Conservation (phyloP, 2,888 invertebrate genomes). For the Octodonta nipae region DNA sequence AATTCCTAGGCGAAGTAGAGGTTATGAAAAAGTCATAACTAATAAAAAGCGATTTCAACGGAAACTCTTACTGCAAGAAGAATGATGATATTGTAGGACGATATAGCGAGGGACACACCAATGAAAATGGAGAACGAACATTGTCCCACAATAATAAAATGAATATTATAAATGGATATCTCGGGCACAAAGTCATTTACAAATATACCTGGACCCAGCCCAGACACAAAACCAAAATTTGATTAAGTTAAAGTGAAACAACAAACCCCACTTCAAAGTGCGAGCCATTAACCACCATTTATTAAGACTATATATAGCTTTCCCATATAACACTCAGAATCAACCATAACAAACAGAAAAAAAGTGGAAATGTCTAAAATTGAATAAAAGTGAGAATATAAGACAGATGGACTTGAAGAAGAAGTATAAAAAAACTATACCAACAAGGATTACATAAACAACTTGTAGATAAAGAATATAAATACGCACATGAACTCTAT, state of each 20-base stretch:
- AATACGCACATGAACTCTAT: not conserved
- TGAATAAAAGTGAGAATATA: constrained; percentile 1
- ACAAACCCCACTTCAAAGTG: constrained; percentile 1
- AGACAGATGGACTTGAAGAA: too few relatives aligned
- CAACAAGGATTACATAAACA: constrained; percentile 1
- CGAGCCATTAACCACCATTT: not conserved
- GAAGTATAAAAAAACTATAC: not conserved
- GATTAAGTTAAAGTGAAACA: constrained; percentile 2
- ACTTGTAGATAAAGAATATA: constrained; percentile 1
- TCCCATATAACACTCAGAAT: too few relatives aligned
- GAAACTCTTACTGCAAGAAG: not conserved
- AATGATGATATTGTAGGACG: constrained; percentile 1
- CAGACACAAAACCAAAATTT: too few relatives aligned
- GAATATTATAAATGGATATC: too few relatives aligned
- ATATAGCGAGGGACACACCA: too few relatives aligned
- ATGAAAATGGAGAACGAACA: too few relatives aligned
- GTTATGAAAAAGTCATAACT: too few relatives aligned
- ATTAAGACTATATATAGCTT: not conserved
- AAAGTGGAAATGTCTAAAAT: constrained; percentile 1
- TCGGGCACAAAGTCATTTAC: too few relatives aligned
- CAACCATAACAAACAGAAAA: constrained; percentile 2
- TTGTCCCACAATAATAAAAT: too few relatives aligned
- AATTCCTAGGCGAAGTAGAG: constrained; percentile 1
- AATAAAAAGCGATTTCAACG: constrained; percentile 1
- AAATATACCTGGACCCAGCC: too few relatives aligned